These are phyloP conservation scores for Isoperla grammatica DNA, from an alignment of 2,888 invertebrate genomes.

Conservation along the genomic window DNA sequence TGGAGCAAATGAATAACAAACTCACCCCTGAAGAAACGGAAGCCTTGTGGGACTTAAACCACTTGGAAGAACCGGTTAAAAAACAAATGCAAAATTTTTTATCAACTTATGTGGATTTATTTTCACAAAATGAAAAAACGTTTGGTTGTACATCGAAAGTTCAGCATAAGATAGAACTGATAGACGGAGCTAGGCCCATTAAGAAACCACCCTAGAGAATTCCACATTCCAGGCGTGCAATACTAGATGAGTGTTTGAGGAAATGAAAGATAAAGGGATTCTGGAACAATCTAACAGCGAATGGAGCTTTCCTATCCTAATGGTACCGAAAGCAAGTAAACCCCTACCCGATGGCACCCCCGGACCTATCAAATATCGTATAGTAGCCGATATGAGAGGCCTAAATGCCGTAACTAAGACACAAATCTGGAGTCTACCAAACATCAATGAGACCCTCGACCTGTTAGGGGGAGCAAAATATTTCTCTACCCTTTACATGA, in stretches of 20 bases:
- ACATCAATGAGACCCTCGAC: slow-evolving; percentile 29
- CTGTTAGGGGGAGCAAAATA: slow-evolving; percentile 25
- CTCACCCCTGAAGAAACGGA: not conserved
- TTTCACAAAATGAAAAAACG: not conserved
- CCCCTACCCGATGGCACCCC: not conserved
- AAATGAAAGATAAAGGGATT: not conserved
- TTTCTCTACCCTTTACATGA: slow-evolving; percentile 28
- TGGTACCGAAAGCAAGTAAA: not conserved
- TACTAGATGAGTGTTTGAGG: not conserved
- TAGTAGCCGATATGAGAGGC: slow-evolving; percentile 16
- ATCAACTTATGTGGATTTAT: not conserved
- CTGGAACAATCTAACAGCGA: not conserved
- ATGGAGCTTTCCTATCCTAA: not conserved
- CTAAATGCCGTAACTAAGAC: slow-evolving; percentile 26
- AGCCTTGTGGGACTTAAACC: not conserved
- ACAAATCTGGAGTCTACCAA: slow-evolving; percentile 22
- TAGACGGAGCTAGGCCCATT: not conserved
- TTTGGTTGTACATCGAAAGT: not conserved
- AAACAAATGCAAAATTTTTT: not conserved
- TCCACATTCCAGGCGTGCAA: not conserved
- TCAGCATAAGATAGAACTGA: not conserved
- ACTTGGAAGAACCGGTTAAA: not conserved
- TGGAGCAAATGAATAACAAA: not conserved
- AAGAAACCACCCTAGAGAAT: not conserved
- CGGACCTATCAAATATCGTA: not conserved